Evolutionary conservation across 2,888 invertebrate species (phyloP).

Genomic region (Eristalis arbustorum): DNA sequence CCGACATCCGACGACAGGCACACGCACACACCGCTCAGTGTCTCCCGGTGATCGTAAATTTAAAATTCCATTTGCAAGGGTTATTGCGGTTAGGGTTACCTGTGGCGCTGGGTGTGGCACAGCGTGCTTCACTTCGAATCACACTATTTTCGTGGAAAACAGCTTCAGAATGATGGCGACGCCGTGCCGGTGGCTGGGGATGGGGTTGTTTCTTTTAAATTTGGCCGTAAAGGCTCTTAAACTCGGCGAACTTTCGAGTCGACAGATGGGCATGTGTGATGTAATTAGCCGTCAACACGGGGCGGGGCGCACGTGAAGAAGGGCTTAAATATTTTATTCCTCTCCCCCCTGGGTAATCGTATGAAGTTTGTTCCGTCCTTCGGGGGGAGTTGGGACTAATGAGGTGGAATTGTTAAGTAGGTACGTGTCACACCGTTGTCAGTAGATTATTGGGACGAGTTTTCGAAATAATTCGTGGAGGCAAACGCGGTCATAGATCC

Average conservation of each 20-base stretch:
- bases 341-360: not conserved
- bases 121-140: slow-evolving; percentile 5
- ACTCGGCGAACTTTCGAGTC: not conserved
- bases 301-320: slow-evolving; percentile 17
- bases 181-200: not conserved
- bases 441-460: not conserved
- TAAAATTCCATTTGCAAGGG: slow-evolving; percentile 69
- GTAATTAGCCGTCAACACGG: slow-evolving; percentile 33
- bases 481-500: too few relatives aligned
- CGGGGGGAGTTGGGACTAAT: not conserved
- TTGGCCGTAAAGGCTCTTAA: not conserved
- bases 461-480: not conserved
- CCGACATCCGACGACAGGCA: not conserved
- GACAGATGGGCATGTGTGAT: slow-evolving; percentile 27
- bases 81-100: slow-evolving; percentile 61
- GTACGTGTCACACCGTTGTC: not conserved
- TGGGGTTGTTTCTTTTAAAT: not conserved
- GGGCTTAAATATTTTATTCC: slow-evolving; percentile 52
- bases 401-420: not conserved
- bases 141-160: slow-evolving; percentile 2
- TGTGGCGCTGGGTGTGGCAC: slow-evolving; percentile 29
- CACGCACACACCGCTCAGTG: not conserved
- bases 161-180: not conserved
- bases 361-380: not conserved
- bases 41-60: slow-evolving; percentile 67